phyloP scores from a whole-genome alignment of 2,113 vertebrate species.

The Progne subis region DNA sequence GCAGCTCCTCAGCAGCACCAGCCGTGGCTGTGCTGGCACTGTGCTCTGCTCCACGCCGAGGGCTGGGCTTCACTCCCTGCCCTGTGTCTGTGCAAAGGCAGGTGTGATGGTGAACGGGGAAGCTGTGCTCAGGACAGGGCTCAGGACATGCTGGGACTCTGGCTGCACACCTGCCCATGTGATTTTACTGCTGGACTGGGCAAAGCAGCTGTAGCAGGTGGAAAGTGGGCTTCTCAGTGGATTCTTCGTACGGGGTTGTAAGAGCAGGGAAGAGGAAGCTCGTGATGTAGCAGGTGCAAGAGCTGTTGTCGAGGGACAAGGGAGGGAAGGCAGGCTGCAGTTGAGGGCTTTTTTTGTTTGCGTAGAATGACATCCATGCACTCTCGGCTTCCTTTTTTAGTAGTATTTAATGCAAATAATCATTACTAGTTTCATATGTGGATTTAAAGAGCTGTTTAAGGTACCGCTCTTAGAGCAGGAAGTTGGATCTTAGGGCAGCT shows the following conservation, averaged over 20 bases:
- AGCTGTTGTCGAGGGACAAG: not conserved
- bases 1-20: not conserved
- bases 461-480: not conserved
- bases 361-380: not conserved
- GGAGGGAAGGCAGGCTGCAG: not conserved
- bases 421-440: not conserved
- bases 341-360: not conserved
- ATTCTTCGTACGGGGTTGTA: not conserved
- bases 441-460: not conserved
- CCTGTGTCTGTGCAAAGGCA: not conserved
- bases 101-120: fast-evolving
- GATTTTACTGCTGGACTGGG: not conserved
- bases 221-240: not conserved
- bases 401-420: not conserved
- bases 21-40: fast-evolving
- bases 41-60: not conserved
- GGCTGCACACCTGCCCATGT: not conserved
- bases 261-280: not conserved
- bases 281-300: not conserved
- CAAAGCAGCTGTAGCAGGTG: not conserved
- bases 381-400: not conserved
- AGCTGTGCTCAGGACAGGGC: not conserved
- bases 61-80: not conserved
- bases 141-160: not conserved
- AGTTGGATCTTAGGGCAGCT: not conserved